Evolutionary conservation across 2,888 invertebrate species (phyloP), one percentile per base, ranked within the genome.

Genomic region (Steromphala cineraria): DNA sequence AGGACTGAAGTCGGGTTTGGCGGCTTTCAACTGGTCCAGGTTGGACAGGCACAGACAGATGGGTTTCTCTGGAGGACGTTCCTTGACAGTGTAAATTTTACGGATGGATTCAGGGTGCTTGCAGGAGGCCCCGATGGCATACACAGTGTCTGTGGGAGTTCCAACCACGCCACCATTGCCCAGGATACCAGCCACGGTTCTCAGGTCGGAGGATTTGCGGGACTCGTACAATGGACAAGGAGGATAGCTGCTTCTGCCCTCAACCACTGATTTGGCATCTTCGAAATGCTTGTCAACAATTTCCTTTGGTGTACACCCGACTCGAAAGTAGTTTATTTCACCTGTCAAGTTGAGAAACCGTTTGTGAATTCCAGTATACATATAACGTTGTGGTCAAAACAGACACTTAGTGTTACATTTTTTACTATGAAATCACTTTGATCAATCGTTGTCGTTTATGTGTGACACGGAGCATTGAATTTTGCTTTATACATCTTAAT

Each of bases 91-190:
- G 81, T 88, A 89, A 21, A 89, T 86, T 13, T 84, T 84, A 24
- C 79, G 84, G 53, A 89, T 86, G 31, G 87, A 87, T 28, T 83
- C 84, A 13, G 89, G 89, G 36, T 85, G 82, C 79, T 84, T 86
- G 78, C 88, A 88, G 15, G 88, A 89, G 36, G 85, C 88, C n/a
- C 82, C 88, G 13, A 89, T 78, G n/a, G 87, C 89, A 77, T 89
- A 89, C 21, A 89, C 89, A 0, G 89, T 89, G 80, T 89, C 88
- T 19, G 89, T 89, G 15, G 89, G 89, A 28, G 86, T 83, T 40
- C 89, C 87, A 8, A 87, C 84, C n/a, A 89, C 86, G 8, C 84
- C 82, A 46, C 89, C 89, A 15, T 85, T 55, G 76, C 84, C 84
- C 67, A 89, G 79, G 67, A 87, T 77, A 13, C 82, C 80, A n/a